These are phyloP conservation scores for Onychomys torridus DNA, from an alignment of 2,797 vertebrate genomes.

Conservation along the genomic window DNA sequence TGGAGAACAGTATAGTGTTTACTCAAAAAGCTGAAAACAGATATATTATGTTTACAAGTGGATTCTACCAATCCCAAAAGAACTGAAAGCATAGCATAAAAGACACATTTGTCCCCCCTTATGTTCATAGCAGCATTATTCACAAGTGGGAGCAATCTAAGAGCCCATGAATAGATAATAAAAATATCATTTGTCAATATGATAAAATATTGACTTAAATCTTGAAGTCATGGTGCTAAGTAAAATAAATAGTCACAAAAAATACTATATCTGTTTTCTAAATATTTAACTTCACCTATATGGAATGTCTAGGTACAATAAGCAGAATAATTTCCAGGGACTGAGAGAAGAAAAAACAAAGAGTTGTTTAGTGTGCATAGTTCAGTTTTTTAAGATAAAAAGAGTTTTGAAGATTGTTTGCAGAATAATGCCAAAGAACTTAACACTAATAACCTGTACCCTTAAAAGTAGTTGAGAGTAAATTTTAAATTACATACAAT, in stretches of 20 bases:
- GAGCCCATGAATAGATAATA: background rate
- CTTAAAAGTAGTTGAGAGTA: background rate
- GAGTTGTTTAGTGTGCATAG: background rate
- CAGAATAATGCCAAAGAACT: background rate
- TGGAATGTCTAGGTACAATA: background rate
- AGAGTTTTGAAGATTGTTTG: background rate
- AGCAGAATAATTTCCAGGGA: background rate
- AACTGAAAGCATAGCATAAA: background rate
- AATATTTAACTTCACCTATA: background rate
- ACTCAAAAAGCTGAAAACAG: conserved; percentile 36
- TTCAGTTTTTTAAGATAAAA: background rate
- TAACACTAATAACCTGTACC: background rate
- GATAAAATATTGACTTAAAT: background rate
- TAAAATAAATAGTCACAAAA: background rate
- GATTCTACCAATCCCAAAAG: background rate
- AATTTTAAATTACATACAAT: conserved; percentile 36
- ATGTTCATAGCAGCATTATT: background rate
- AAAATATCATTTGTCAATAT: background rate
- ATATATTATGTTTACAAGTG: background rate
- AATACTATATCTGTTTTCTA: background rate
- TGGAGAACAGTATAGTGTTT: background rate
- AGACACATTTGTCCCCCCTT: background rate
- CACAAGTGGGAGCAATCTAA: background rate
- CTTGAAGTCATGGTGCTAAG: background rate
- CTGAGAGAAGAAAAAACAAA: background rate